Percentiles rank a stretch among this genome's conserved stretches.
phyloP scores from a whole-genome alignment of 2,113 vertebrate genomes.

The Apeltes quadracus region DNA sequence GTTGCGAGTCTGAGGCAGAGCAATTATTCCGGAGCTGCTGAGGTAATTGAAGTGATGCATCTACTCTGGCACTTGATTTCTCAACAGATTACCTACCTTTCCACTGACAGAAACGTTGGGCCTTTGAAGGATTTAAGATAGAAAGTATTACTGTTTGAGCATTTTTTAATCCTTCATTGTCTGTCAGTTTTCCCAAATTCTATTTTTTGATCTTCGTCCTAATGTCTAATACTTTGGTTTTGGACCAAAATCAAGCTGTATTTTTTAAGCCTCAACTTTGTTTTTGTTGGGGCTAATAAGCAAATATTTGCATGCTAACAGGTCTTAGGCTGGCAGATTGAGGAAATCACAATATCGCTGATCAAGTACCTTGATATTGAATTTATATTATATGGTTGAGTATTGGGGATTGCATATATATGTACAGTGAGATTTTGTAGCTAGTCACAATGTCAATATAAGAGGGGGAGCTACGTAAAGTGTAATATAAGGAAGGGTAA shows the following conservation, averaged over 20 bases:
- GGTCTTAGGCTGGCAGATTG: background rate
- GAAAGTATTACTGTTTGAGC: slow-evolving; percentile 10
- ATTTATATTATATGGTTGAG: background rate
- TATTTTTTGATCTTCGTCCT: background rate
- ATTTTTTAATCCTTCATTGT: slow-evolving; percentile 13
- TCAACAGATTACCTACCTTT: slow-evolving; percentile 39
- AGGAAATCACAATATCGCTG: background rate
- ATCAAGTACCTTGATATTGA: background rate
- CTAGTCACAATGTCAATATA: background rate
- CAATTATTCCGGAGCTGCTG: slow-evolving; percentile 31
- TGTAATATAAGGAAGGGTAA: no score
- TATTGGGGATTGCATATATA: background rate
- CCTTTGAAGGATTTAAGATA: slow-evolving; percentile 9
- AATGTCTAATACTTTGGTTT: background rate
- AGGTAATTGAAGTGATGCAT: slow-evolving; percentile 49
- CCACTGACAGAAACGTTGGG: background rate
- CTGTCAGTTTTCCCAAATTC: background rate
- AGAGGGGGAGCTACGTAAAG: no score
- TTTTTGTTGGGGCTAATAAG: background rate
- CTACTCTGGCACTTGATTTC: slow-evolving; percentile 48
- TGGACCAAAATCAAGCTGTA: no score
- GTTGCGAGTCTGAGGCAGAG: slow-evolving; percentile 2
- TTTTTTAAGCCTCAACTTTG: background rate
- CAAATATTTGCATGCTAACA: background rate
- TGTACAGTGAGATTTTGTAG: background rate